Conservation (phyloP, 2,888 invertebrate genomes). For the Axea sp. region DNA sequence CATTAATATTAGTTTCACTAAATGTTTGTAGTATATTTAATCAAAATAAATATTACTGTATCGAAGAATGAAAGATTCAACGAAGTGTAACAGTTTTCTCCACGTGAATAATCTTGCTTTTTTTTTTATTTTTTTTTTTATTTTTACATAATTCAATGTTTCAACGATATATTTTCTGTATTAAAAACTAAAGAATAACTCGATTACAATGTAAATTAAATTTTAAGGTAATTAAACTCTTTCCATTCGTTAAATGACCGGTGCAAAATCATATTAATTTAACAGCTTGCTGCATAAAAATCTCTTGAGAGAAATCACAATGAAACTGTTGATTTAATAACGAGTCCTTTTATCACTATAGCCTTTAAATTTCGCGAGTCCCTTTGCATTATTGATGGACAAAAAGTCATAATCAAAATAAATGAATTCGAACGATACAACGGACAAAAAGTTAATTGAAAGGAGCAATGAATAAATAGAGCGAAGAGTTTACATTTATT, state of each 20-base stretch:
- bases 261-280: constrained; percentile 14
- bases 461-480: constrained; percentile 14
- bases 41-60: too few relatives aligned
- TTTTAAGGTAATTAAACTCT: constrained; percentile 5
- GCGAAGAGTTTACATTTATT: constrained; percentile 26
- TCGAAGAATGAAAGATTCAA: too few relatives aligned
- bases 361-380: neutral
- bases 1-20: too few relatives aligned
- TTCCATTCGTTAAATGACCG: constrained; percentile 17
- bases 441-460: constrained; percentile 21
- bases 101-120: too few relatives aligned
- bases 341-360: too few relatives aligned
- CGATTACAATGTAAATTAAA: constrained; percentile 12
- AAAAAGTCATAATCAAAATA: constrained; percentile 9
- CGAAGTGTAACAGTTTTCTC: too few relatives aligned
- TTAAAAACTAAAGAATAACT: neutral
- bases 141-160: too few relatives aligned
- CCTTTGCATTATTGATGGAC: constrained; percentile 10
- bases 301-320: constrained; percentile 2
- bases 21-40: too few relatives aligned
- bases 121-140: too few relatives aligned
- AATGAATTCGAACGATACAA: constrained; percentile 5
- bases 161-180: neutral
- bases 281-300: constrained; percentile 7
- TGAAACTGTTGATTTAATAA: constrained; percentile 6